Evolutionary conservation across 2,113 vertebrate genomes (phyloP).

Genomic region (Mustelus asterias): DNA sequence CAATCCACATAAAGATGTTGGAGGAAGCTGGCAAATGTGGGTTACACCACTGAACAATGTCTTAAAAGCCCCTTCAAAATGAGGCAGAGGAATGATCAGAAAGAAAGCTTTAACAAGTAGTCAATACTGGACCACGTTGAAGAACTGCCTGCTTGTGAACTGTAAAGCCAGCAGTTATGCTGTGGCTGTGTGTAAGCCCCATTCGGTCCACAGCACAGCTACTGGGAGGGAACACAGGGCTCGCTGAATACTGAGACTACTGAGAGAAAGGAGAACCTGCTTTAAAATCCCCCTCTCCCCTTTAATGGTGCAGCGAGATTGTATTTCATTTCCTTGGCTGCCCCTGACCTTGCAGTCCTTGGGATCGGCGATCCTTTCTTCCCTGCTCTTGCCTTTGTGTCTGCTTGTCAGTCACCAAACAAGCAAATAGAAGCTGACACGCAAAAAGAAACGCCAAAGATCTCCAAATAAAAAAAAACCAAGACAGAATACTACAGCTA

Average conservation of each 20-base stretch:
- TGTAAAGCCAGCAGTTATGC: background rate
- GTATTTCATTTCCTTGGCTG: slow-evolving; percentile 54
- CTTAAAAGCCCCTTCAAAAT: background rate
- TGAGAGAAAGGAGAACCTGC: slow-evolving; percentile 40
- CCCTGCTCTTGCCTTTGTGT: slow-evolving; percentile 70
- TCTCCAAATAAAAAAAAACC: slow-evolving; percentile 36
- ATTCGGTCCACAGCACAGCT: background rate
- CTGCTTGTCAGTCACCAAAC: slow-evolving; percentile 68
- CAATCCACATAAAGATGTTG: background rate
- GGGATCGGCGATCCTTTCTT: slow-evolving; percentile 47
- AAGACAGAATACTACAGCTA: background rate
- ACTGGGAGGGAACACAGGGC: background rate
- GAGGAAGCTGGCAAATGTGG: background rate
- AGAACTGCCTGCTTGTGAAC: background rate
- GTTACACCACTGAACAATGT: background rate
- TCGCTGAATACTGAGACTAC: background rate
- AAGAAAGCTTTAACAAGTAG: background rate
- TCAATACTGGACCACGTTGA: background rate
- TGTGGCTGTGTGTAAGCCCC: background rate
- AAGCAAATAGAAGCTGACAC: slow-evolving; percentile 59
- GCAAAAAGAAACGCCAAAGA: slow-evolving; percentile 64
- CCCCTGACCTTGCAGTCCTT: slow-evolving; percentile 57
- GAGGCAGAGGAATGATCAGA: background rate
- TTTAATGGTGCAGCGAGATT: slow-evolving; percentile 53
- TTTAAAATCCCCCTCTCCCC: slow-evolving; percentile 39